Evolutionary conservation across 2,888 invertebrate genomes (phyloP).

Genomic region (Metallyticus violacea): DNA sequence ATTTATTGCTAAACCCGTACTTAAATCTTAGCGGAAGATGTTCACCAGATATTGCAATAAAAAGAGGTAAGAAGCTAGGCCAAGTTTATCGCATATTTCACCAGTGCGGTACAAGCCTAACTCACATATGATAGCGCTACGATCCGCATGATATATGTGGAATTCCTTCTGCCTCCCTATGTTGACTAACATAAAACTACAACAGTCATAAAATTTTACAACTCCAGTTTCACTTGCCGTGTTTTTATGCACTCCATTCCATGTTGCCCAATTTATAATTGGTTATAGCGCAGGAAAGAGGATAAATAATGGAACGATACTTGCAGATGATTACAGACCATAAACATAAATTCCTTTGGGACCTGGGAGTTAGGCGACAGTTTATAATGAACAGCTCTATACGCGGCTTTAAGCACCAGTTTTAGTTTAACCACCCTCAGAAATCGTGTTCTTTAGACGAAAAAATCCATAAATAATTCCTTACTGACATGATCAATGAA

Average conservation of each 20-base stretch:
- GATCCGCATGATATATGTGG: neutral
- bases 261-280: neutral
- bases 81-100: neutral
- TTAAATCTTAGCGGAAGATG: too few species aligned
- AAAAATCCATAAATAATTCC: too few species aligned
- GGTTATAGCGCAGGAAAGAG: too few species aligned
- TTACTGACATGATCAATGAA: too few species aligned
- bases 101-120: neutral
- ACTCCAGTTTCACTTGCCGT: neutral
- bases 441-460: too few species aligned
- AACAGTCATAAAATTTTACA: neutral
- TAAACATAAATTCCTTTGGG: neutral
- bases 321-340: neutral
- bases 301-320: neutral
- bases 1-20: too few species aligned
- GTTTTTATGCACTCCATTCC: neutral
- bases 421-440: too few species aligned
- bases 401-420: too few species aligned
- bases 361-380: neutral
- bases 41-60: too few species aligned
- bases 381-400: neutral
- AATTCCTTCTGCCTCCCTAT: neutral
- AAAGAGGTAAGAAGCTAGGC: neutral
- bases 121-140: too few species aligned
- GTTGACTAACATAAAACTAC: neutral